Evolutionary conservation across 2,888 invertebrate genomes (phyloP).

Genomic region (Tuberolachnus salignus): DNA sequence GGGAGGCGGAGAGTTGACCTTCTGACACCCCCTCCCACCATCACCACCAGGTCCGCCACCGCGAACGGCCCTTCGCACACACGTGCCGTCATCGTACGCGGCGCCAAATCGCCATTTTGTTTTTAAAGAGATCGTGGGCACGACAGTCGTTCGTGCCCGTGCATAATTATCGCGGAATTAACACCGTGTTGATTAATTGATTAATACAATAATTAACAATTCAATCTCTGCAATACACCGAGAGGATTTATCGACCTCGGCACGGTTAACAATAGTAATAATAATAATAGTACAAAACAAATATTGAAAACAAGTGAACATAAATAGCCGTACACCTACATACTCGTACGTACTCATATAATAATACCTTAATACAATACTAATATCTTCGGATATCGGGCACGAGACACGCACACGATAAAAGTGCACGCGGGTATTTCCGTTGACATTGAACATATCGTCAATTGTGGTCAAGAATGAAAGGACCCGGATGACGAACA

Average conservation of each 20-base stretch:
- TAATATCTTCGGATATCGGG: not conserved
- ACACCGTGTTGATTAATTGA: conserved; percentile 29
- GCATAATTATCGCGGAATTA: conserved; percentile 19
- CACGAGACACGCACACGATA: too few relatives aligned
- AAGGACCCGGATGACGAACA: conserved; percentile 46
- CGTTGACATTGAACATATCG: conserved; percentile 28
- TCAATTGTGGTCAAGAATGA: conserved; percentile 40
- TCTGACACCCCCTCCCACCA: too few relatives aligned
- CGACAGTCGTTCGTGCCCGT: conserved; percentile 1
- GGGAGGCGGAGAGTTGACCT: too few relatives aligned
- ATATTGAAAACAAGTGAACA: not conserved
- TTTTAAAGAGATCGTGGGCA: conserved; percentile 20
- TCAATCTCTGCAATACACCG: conserved; percentile 7
- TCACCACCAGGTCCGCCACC: too few relatives aligned
- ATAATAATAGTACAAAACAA: not conserved
- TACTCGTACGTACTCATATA: not conserved
- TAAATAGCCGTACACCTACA: not conserved
- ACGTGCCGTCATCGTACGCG: not conserved
- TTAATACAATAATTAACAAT: conserved; percentile 27
- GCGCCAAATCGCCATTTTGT: not conserved
- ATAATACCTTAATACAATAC: too few relatives aligned
- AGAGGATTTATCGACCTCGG: conserved; percentile 36
- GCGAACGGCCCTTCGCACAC: conserved; percentile 35
- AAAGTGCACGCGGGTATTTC: not conserved
- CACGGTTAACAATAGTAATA: not conserved